Base-by-base conservation (phyloP, 1,140 invertebrate genomes). In the Lepidurus arcticus region DNA sequence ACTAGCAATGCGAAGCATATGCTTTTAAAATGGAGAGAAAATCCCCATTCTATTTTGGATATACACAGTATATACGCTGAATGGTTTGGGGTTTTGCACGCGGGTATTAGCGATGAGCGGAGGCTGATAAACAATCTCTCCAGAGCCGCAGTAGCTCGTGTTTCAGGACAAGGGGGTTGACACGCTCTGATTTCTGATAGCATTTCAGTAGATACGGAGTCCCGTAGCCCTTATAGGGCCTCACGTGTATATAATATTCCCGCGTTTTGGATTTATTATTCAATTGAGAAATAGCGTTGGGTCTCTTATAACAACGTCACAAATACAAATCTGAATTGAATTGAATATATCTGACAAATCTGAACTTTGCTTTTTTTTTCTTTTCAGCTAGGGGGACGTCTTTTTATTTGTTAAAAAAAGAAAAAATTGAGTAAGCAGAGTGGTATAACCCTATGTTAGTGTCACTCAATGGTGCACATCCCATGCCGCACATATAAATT, bases 401-500 rank as follows among this genome's bases (percentile, higher is more conserved):
- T 34, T 34, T 34, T 34, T 34, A 4, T 34, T 34, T 34, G 4
- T 34, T n/a, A 21, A 9, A 65, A 6, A 65, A 65, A 13, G 53
- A 21, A 16, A 65, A 65, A 21, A 65, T 21, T 10, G 10, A 10
- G 45, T 47, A 47, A 47, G 45, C 53, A 13, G 53, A 65, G 6
- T 13, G 53, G 16, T 65, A 65, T 65, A 65, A 65, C 53, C 53
- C 53, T 65, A 65, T 65, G 53, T 65, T 65, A 65, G 53, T 16
- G 13, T 65, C 53, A 21, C 53, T 65, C 53, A 65, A 65, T 65
- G 53, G 16, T 65, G 53, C 53, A 65, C 53, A 65, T 65, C 53
- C 53, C 53, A 21, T 65, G 53, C 53, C 53, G 53, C 53, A 65
- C 53, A 65, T 65, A 65, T 65, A 65, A 65, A 65, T 65, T 65